These are phyloP conservation scores for Anas platyrhynchos DNA, from an alignment of 2,113 vertebrate genomes.

Conservation along the genomic window DNA sequence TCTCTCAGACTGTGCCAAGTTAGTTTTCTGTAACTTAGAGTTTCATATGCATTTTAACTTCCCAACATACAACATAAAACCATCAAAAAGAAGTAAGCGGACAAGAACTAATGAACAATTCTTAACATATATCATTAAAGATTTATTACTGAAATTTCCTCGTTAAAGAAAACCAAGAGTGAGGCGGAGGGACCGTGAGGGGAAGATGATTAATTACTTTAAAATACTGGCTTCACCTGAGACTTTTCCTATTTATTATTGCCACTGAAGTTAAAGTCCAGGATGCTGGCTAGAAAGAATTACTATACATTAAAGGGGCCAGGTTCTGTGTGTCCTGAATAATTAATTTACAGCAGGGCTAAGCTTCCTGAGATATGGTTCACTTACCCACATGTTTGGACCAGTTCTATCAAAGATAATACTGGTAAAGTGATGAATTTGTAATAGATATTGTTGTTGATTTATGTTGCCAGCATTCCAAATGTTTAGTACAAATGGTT, in stretches of 20 bases:
- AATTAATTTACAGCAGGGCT: constrained; percentile 85
- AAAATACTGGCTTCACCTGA: constrained; percentile 94
- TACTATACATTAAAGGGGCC: constrained; percentile 88
- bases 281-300: constrained; percentile 87
- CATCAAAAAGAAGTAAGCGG: constrained; percentile 84
- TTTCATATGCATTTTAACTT: constrained; percentile 36
- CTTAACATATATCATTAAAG: constrained; percentile 97
- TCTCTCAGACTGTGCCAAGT: constrained; percentile 39
- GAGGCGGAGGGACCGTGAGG: constrained; percentile 70
- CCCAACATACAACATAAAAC: constrained; percentile 38
- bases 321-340: constrained; percentile 90
- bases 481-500: constrained; percentile 82
- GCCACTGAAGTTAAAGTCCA: constrained; percentile 87
- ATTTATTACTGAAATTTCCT: constrained; percentile 96
- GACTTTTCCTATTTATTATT: constrained; percentile 99
- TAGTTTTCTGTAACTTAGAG: neutral
- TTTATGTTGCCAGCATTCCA: constrained; percentile 80
- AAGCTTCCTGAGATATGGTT: constrained; percentile 84
- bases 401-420: constrained; percentile 79
- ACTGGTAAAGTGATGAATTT: constrained; percentile 76
- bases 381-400: constrained; percentile 82
- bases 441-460: constrained; percentile 83
- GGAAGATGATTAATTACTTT: constrained; percentile 97
- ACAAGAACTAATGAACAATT: constrained; percentile 91
- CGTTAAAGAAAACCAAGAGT: constrained; percentile 83